phyloP scores from a whole-genome alignment of 2,797 vertebrate species.

The Poliocrania exsul region DNA sequence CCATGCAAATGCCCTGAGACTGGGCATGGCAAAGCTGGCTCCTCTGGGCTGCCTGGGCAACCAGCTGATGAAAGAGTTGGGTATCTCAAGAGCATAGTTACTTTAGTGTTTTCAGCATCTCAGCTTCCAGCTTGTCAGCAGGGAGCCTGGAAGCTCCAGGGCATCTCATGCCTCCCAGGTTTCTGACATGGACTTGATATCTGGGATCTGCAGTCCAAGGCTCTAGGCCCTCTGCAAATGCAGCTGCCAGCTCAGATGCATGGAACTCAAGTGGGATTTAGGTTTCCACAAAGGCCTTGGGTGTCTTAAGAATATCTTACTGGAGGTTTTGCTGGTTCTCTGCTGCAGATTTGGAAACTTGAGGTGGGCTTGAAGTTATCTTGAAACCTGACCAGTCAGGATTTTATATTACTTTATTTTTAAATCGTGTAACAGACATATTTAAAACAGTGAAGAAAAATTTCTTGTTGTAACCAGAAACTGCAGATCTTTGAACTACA shows the following conservation, averaged over 20 bases:
- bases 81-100: not conserved
- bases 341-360: not conserved
- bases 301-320: not conserved
- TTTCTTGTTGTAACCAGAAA: not conserved
- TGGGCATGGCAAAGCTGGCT: not conserved
- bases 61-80: not conserved
- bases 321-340: not conserved
- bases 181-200: not conserved
- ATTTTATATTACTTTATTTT: not conserved
- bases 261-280: not conserved
- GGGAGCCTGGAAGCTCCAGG: constrained; percentile 5
- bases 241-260: not conserved
- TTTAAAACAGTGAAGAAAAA: constrained; percentile 17
- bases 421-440: not conserved
- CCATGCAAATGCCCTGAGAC: not conserved
- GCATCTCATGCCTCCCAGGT: not conserved
- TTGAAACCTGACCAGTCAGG: not conserved
- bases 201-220: not conserved
- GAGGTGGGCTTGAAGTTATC: not conserved
- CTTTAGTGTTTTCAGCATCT: constrained; percentile 7
- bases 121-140: constrained; percentile 20
- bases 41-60: not conserved
- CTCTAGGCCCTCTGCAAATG: not conserved
- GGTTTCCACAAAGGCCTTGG: not conserved
- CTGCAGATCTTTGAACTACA: not conserved